Conservation (phyloP, 2,797 vertebrate species). For the Dryobates pubescens region DNA sequence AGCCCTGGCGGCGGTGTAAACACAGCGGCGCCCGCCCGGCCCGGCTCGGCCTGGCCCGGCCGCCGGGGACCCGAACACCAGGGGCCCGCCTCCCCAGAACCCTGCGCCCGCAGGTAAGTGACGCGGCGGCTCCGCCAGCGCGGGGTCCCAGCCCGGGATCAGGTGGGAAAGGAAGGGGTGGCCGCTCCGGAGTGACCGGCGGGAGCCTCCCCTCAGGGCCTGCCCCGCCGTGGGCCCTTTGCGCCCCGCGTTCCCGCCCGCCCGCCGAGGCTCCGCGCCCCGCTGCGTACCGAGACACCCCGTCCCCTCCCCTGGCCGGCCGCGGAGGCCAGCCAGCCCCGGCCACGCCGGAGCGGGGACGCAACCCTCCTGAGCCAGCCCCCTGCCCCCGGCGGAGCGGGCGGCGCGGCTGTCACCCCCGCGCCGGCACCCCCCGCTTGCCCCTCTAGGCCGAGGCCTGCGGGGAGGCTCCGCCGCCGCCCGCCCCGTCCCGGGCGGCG, state of each 20-base stretch:
- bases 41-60: conserved; percentile 30
- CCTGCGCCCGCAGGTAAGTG: neutral
- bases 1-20: neutral
- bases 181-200: neutral
- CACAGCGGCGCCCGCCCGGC: conserved; percentile 42
- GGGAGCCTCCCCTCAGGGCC: conserved; percentile 14
- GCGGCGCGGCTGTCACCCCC: neutral
- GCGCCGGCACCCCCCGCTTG: neutral
- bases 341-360: conserved; percentile 8
- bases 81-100: conserved; percentile 27
- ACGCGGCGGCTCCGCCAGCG: conserved; percentile 10
- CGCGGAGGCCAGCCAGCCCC: neutral
- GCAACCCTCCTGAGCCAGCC: neutral
- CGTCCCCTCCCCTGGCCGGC: neutral
- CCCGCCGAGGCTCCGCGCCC: neutral
- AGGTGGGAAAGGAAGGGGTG: neutral
- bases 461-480: neutral
- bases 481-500: neutral
- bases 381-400: neutral
- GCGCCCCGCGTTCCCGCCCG: neutral
- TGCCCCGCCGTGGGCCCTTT: neutral
- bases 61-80: conserved; percentile 35
- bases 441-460: conserved; percentile 58
- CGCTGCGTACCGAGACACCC: neutral
- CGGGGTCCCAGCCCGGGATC: conserved; percentile 37